Conservation (phyloP, 2,113 vertebrate genomes). For the Nothoprocta pentlandii region DNA sequence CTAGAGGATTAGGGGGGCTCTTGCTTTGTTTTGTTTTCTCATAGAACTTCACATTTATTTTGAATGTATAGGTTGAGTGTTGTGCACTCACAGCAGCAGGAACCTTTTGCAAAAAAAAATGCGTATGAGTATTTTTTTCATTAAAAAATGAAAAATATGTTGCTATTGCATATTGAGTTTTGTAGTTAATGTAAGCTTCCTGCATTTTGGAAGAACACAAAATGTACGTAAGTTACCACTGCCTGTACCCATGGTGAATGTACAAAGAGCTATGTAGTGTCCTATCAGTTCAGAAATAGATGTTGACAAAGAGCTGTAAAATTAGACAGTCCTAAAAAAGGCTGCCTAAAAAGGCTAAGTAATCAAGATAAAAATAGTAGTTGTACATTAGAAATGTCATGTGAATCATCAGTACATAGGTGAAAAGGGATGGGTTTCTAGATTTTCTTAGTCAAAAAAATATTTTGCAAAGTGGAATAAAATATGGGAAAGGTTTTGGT, state of each 20-base stretch:
- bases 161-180: neutral
- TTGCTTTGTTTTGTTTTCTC: slow-evolving; percentile 1
- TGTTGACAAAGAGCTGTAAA: neutral
- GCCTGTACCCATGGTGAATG: neutral
- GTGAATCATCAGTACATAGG: neutral
- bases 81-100: neutral
- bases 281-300: neutral
- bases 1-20: too few relatives aligned
- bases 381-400: neutral
- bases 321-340: neutral
- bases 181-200: neutral
- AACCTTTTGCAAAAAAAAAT: neutral
- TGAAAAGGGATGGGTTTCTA: neutral
- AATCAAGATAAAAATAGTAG: neutral
- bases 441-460: neutral
- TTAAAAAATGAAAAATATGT: neutral
- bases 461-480: neutral
- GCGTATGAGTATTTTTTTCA: too few relatives aligned
- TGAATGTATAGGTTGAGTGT: neutral
- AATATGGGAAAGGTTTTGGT: neutral
- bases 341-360: neutral
- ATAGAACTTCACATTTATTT: neutral
- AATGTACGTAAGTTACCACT: neutral
- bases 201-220: slow-evolving; percentile 11
- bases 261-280: neutral